These are phyloP conservation scores for Himalopsyche japonica DNA, from an alignment of 2,888 invertebrate species.

Conservation along the genomic window DNA sequence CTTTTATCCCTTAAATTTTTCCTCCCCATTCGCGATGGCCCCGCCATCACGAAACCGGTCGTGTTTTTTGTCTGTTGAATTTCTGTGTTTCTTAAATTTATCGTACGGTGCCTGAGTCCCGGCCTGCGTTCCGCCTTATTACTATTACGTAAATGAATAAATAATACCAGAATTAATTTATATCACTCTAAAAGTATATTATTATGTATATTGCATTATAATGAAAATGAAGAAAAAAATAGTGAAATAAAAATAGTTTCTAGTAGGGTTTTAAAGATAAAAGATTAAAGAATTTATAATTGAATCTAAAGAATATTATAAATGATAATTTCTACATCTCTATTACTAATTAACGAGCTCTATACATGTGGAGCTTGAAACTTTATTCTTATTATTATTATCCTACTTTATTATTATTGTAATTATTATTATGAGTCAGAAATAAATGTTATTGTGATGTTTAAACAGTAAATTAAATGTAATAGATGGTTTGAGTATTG, in stretches of 20 bases:
- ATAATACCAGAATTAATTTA: constrained; percentile 36
- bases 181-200: constrained; percentile 35
- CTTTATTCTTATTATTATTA: constrained; percentile 11
- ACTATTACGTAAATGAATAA: constrained; percentile 30
- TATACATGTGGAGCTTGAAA: constrained; percentile 20
- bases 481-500: background rate
- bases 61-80: background rate
- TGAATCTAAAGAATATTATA: constrained; percentile 22
- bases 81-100: background rate
- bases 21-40: background rate
- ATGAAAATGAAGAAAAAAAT: constrained; percentile 31
- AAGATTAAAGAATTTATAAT: constrained; percentile 30
- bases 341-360: constrained; percentile 20
- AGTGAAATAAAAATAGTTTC: constrained; percentile 37
- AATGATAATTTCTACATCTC: constrained; percentile 28
- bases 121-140: constrained; percentile 21
- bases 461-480: constrained; percentile 13
- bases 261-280: constrained; percentile 35
- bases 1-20: background rate
- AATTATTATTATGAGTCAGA: constrained; percentile 25
- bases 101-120: constrained; percentile 19
- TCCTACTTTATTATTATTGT: constrained; percentile 19
- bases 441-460: constrained; percentile 20
- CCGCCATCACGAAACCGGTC: background rate
- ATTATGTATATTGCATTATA: constrained; percentile 37